Percentiles rank a stretch among this genome's conserved stretches.
phyloP scores from a whole-genome alignment of 1,140 invertebrate species.

The Drosophila asahinai region DNA sequence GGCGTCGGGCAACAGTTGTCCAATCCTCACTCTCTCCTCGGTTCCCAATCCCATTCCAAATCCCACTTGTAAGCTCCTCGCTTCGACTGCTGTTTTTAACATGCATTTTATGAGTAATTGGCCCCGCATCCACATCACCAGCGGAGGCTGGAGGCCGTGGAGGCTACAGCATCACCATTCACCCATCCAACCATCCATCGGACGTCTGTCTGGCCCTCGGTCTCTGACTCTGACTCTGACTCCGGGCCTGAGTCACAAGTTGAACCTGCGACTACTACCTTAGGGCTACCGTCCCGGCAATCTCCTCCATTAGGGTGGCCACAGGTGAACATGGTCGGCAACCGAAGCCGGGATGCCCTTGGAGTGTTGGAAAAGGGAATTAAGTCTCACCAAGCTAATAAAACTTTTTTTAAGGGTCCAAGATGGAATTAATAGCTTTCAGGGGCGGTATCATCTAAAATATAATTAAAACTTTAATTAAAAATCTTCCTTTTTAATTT shows the following conservation, averaged over 20 bases:
- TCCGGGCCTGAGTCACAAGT: conserved; percentile 44
- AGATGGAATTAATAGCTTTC: background rate
- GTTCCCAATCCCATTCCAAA: background rate
- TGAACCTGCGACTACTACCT: conserved; percentile 57
- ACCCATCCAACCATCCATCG: conserved; percentile 12
- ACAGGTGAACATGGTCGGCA: conserved; percentile 10
- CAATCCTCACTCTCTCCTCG: conserved; percentile 36
- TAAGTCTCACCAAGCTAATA: background rate
- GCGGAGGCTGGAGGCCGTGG: conserved; percentile 28
- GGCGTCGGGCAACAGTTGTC: conserved; percentile 78
- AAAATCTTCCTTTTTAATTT: too few relatives aligned
- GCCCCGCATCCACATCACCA: conserved; percentile 73
- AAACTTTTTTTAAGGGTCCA: background rate
- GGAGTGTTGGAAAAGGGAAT: background rate
- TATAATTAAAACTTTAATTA: background rate
- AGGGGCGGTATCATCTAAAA: too few relatives aligned
- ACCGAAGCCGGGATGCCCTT: conserved; percentile 45
- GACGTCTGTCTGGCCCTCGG: conserved; percentile 39
- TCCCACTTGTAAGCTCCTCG: background rate
- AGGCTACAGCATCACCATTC: conserved; percentile 32
- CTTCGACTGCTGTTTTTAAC: conserved; percentile 66
- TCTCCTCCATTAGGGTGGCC: conserved; percentile 76
- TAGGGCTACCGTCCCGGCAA: conserved; percentile 65
- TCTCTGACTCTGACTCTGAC: conserved; percentile 32
- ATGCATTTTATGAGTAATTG: conserved; percentile 85